These are phyloP conservation scores for Oreamnos americanus DNA, from an alignment of 2,113 vertebrate genomes.

Conservation along the genomic window DNA sequence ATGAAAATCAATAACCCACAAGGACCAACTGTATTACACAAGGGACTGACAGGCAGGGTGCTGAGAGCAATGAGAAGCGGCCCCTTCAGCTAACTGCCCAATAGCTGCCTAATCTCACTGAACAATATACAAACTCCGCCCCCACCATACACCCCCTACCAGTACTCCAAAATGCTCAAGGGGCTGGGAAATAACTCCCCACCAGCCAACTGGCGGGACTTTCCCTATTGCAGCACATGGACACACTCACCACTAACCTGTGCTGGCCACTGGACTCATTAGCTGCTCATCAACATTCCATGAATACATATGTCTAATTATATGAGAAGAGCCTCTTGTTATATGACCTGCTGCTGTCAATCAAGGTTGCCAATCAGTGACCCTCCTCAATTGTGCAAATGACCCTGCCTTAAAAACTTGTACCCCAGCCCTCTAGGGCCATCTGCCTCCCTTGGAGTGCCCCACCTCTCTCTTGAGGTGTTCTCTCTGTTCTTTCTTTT, in stretches of 20 bases:
- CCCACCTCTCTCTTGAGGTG: neutral
- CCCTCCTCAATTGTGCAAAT: neutral
- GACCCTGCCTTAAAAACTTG: neutral
- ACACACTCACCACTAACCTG: neutral
- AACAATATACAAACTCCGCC: neutral
- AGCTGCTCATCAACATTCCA: neutral
- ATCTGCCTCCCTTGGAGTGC: neutral
- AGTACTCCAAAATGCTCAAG: neutral
- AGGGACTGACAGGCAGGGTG: neutral
- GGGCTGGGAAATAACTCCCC: neutral
- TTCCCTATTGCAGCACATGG: neutral
- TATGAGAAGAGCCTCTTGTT: neutral
- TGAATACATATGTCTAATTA: neutral
- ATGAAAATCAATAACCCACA: neutral
- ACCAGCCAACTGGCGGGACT: fast-evolving
- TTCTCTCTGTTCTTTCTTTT: neutral
- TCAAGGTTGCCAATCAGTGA: neutral
- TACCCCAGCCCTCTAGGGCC: neutral
- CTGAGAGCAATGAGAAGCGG: neutral
- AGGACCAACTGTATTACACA: neutral
- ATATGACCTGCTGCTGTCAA: neutral
- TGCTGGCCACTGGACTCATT: neutral
- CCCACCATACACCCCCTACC: neutral
- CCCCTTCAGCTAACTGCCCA: neutral
- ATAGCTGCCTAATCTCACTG: neutral